A percentile compares a stretch with the other conserved stretches of the same genome.
phyloP scores from a whole-genome alignment of 2,888 invertebrate species.

The Onchidella celtica region DNA sequence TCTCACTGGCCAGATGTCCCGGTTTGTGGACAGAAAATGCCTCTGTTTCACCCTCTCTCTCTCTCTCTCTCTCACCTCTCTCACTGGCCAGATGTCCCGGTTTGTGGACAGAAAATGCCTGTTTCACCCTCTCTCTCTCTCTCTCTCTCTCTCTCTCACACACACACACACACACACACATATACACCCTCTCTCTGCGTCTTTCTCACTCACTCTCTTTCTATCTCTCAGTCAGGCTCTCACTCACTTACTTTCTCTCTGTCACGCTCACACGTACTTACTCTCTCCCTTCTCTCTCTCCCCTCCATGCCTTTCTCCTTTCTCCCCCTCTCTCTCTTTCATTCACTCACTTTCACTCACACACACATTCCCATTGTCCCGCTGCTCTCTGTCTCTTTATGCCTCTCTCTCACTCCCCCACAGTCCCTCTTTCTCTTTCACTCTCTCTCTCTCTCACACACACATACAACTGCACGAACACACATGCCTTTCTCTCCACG shows the following conservation, averaged over 20 bases:
- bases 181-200: too few relatives aligned
- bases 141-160: too few relatives aligned
- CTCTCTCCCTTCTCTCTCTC: not conserved
- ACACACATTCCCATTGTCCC: not conserved
- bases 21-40: too few relatives aligned
- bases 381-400: not conserved
- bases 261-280: not conserved
- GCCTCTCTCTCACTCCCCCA: not conserved
- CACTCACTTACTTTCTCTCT: not conserved
- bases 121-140: too few relatives aligned
- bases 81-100: too few relatives aligned
- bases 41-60: too few relatives aligned
- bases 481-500: too few relatives aligned
- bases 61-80: too few relatives aligned
- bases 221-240: slow-evolving; percentile 3
- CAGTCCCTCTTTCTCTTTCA: not conserved
- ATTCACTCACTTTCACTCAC: slow-evolving; percentile 2
- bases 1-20: too few relatives aligned
- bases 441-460: slow-evolving; percentile 25
- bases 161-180: too few relatives aligned
- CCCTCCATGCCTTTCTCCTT: not conserved
- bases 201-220: slow-evolving; percentile 13
- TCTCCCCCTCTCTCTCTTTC: not conserved
- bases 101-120: too few relatives aligned
- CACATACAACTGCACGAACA: too few relatives aligned